These are phyloP conservation scores for Ladona fulva DNA, from an alignment of 1,140 invertebrate genomes.

Conservation along the genomic window DNA sequence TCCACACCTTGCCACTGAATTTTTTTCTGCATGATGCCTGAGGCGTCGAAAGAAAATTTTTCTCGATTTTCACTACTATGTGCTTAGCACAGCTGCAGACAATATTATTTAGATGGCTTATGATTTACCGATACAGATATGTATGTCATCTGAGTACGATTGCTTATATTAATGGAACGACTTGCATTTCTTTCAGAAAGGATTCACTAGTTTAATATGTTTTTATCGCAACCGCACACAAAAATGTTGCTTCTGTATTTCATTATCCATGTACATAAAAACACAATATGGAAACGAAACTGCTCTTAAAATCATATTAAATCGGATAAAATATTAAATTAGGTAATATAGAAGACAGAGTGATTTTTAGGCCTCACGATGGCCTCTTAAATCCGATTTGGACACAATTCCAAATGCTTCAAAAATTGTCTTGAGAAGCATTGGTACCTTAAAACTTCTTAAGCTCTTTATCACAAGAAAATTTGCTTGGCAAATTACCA, in stretches of 20 bases:
- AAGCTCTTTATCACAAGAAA: slow-evolving; percentile 10
- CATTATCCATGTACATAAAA: neutral
- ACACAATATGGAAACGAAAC: neutral
- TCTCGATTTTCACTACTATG: neutral
- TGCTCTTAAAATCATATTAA: neutral
- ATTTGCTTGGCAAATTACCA: slow-evolving; percentile 9
- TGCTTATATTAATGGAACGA: neutral
- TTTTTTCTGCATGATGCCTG: neutral
- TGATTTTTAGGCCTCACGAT: neutral
- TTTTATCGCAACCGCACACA: neutral
- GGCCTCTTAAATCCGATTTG: neutral
- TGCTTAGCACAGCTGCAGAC: neutral
- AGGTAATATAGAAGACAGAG: neutral
- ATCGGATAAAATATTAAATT: neutral
- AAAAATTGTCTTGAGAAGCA: neutral
- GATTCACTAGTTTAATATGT: neutral
- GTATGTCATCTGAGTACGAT: neutral
- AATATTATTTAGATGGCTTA: neutral
- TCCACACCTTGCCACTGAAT: neutral
- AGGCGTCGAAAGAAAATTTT: neutral
- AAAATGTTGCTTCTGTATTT: too few species aligned
- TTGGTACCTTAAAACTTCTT: neutral
- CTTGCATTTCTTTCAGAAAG: neutral
- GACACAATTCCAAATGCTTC: neutral
- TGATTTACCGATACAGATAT: neutral